These are phyloP conservation scores for Lasioglossum lativentre DNA, from an alignment of 2,888 invertebrate genomes.

Conservation along the genomic window DNA sequence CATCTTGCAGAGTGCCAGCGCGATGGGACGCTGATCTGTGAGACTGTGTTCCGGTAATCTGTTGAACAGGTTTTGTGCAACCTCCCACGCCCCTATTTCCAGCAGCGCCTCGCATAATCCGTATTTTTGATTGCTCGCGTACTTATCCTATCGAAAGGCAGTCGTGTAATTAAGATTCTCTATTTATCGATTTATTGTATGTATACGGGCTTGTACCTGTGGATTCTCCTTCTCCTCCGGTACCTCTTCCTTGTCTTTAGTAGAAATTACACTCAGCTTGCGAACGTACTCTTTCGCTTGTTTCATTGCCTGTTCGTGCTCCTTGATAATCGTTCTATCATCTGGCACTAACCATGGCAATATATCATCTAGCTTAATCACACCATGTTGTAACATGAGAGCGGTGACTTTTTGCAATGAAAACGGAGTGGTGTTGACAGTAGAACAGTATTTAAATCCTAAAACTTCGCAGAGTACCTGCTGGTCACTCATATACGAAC, in stretches of 20 bases:
- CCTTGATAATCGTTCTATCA: constrained; percentile 92
- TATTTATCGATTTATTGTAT: neutral
- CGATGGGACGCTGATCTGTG: constrained; percentile 92
- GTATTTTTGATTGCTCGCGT: constrained; percentile 95
- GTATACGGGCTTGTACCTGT: constrained; percentile 85
- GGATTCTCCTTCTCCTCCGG: constrained; percentile 89
- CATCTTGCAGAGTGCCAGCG: constrained; percentile 91
- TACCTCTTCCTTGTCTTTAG: constrained; percentile 91
- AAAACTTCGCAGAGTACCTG: constrained; percentile 96
- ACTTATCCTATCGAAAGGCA: constrained; percentile 80
- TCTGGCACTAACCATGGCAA: constrained; percentile 97
- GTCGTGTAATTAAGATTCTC: neutral
- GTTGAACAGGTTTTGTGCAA: constrained; percentile 92
- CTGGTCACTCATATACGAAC: constrained; percentile 95
- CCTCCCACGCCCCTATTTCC: constrained; percentile 95
- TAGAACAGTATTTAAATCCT: constrained; percentile 94
- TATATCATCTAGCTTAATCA: constrained; percentile 94
- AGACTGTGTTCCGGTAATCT: constrained; percentile 93
- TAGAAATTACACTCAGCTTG: constrained; percentile 92
- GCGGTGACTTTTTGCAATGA: constrained; percentile 96
- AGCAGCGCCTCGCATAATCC: constrained; percentile 96
- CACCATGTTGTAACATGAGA: constrained; percentile 93
- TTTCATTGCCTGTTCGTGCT: constrained; percentile 93
- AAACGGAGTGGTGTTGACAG: constrained; percentile 89
- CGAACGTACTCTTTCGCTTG: constrained; percentile 95